These are phyloP conservation scores for Serrognathus titanus DNA, from an alignment of 2,888 invertebrate species.

Conservation along the genomic window DNA sequence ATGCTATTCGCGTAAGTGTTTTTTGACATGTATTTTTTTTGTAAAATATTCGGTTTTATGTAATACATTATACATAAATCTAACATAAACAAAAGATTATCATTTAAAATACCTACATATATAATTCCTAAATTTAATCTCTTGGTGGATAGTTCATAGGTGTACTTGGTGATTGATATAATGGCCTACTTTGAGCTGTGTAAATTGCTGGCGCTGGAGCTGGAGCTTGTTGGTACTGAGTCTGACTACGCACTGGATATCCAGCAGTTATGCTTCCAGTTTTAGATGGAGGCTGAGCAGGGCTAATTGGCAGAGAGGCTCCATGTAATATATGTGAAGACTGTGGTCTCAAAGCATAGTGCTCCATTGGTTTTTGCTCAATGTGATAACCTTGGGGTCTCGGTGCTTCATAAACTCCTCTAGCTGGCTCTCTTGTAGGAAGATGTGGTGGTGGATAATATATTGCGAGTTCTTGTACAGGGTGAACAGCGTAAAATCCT, in stretches of 20 bases:
- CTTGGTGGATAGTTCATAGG: constrained; percentile 37
- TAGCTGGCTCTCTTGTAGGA: constrained; percentile 38
- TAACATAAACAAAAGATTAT: too few species aligned
- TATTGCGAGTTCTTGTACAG: constrained; percentile 46
- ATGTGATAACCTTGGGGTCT: constrained; percentile 43
- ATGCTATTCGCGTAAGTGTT: too few species aligned
- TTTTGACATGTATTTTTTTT: too few species aligned
- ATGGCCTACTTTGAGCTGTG: constrained; percentile 43
- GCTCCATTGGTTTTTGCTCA: constrained; percentile 45
- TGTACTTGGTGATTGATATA: constrained; percentile 43
- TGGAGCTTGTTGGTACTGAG: constrained; percentile 46
- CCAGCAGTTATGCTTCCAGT: constrained; percentile 81
- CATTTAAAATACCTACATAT: too few species aligned
- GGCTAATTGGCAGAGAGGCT: constrained; percentile 55
- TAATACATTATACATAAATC: too few species aligned
- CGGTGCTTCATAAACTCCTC: constrained; percentile 42
- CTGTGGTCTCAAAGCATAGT: constrained; percentile 49
- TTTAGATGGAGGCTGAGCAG: constrained; percentile 61
- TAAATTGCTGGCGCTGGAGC: constrained; percentile 42
- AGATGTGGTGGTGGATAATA: constrained; percentile 40
- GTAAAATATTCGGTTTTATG: too few species aligned
- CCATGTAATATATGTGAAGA: constrained; percentile 53
- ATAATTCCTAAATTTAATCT: constrained; percentile 17
- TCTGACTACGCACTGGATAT: constrained; percentile 72
- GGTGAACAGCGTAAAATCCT: constrained; percentile 50